Percentiles rank a stretch among this genome's conserved stretches.
Evolutionary conservation across 2,888 invertebrate genomes (phyloP).

Genomic region (Dysmachus trigonus): DNA sequence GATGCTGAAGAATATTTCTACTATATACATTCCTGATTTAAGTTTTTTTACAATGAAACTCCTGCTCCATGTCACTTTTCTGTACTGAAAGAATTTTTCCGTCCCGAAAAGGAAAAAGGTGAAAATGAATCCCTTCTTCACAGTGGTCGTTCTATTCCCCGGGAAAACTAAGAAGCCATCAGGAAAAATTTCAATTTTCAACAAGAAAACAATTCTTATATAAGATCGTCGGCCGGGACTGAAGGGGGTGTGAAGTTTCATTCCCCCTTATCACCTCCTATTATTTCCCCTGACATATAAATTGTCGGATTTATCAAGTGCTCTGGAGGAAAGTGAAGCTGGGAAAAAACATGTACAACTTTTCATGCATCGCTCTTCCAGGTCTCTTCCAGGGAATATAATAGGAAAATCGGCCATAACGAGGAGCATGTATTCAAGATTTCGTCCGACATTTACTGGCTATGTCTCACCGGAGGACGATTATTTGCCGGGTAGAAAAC

Average conservation of each 20-base stretch:
- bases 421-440: slow-evolving; percentile 30
- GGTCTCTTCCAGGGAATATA: slow-evolving; percentile 2
- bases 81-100: not conserved
- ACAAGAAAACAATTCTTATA: not conserved
- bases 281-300: slow-evolving; percentile 22
- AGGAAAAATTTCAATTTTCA: not conserved
- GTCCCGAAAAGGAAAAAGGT: not conserved
- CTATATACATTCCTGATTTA: not conserved
- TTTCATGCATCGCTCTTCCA: not conserved
- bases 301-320: slow-evolving; percentile 35
- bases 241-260: not conserved
- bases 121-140: not conserved
- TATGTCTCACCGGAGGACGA: slow-evolving; percentile 38
- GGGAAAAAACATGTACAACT: slow-evolving; percentile 13
- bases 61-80: not conserved
- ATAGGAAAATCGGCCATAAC: slow-evolving; percentile 34
- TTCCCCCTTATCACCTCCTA: not conserved
- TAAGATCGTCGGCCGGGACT: not conserved
- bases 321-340: not conserved
- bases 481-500: not conserved
- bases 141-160: not conserved
- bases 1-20: not conserved
- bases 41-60: not conserved
- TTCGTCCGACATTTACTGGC: slow-evolving; percentile 29
- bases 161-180: not conserved